Evolutionary conservation across 2,797 vertebrate species (phyloP), one percentile per base, ranked within the genome.

Genomic region (Rhinichthys osculus): DNA sequence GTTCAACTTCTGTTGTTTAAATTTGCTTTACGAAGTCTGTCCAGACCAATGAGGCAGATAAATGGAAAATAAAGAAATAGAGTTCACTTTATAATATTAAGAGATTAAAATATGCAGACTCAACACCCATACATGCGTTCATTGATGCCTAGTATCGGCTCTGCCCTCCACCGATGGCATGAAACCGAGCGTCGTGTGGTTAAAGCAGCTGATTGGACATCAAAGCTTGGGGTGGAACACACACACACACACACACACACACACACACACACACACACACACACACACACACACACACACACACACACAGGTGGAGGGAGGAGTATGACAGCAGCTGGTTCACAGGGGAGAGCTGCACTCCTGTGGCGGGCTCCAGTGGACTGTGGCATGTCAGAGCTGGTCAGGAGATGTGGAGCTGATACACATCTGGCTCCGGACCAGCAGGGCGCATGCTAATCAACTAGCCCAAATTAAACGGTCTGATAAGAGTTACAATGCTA

Each of bases 401-500:
- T 57, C n/a, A 23, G 47, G 35, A 78, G 86, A 84, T 87, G 52
- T 50, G 64, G 81, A 73, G 30, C 77, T 40, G 85, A 69, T 84
- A 83, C 85, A 85, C 27, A 79, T 81, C 78, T 9, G 44, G 66
- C 47, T 23, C 23, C n/a, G 23, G 76, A 84, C 54, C 87, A 85
- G 85, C 16, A 35, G 82, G 84, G 82, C 16, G 33, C 74, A 69
- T 77, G 66, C 70, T 89, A 87, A 91, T 88, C 89, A 91, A 85
- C 74, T 64, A 7, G 44, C 27, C 23, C 59, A 85, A 91, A 90
- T 91, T 88, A 90, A 89, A 87, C 19, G 44, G 59, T 76, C 42
- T 27, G 90, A 90, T 91, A 88, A 91, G 83, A 52, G 64, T 62
- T 86, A 77, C 82, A 87, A 72, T 11, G 35, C 70, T 76, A 86